These are phyloP conservation scores for Amphipyra berbera DNA, from an alignment of 2,888 invertebrate species.

Conservation along the genomic window DNA sequence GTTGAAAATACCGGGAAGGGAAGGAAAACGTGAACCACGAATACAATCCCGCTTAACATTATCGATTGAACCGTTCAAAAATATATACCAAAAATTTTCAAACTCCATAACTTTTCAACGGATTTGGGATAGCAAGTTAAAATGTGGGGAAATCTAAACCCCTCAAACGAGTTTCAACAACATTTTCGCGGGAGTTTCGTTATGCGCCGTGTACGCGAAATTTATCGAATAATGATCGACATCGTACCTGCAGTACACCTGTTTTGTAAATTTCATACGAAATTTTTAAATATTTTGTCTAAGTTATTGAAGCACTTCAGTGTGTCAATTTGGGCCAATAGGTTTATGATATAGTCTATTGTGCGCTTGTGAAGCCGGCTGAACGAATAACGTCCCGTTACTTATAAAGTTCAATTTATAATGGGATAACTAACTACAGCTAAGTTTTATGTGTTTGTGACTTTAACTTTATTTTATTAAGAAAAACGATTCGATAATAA, in stretches of 20 bases:
- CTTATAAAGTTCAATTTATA: too few species aligned
- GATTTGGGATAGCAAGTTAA: constrained; percentile 42
- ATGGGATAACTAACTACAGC: too few species aligned
- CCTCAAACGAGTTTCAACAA: constrained; percentile 40
- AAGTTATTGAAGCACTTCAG: neutral
- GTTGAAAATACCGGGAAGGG: neutral
- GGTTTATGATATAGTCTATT: too few species aligned
- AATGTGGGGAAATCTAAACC: constrained; percentile 38
- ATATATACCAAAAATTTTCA: constrained; percentile 42
- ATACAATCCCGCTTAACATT: constrained; percentile 22
- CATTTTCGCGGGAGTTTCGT: constrained; percentile 28
- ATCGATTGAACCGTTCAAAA: constrained; percentile 49
- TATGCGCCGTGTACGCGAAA: constrained; percentile 19
- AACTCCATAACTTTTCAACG: constrained; percentile 52
- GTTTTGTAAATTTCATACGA: neutral
- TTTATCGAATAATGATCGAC: constrained; percentile 40
- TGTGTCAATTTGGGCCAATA: too few species aligned
- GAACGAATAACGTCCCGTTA: too few species aligned
- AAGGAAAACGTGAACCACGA: neutral
- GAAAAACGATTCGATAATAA: too few species aligned
- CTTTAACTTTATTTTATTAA: too few species aligned
- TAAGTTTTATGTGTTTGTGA: too few species aligned
- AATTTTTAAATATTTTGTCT: neutral
- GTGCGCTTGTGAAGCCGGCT: too few species aligned
- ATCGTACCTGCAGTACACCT: neutral